Evolutionary conservation across 1,140 invertebrate species (phyloP), one percentile per base, ranked within the genome.

Genomic region (Oryctes rhinoceros): DNA sequence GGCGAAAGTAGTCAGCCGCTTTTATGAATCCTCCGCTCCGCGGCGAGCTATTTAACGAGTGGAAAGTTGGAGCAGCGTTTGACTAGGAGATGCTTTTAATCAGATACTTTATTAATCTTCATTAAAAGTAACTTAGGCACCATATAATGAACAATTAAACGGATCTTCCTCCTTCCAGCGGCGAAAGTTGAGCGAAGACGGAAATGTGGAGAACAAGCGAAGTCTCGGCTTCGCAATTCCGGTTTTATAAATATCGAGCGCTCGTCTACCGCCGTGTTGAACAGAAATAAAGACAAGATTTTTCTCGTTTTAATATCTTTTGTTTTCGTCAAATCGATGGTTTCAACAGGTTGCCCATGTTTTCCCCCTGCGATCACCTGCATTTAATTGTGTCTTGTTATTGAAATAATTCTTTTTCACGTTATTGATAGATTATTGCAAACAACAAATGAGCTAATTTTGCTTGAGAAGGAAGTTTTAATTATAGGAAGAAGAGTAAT

Each of bases 51-150:
- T 71, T 62, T 71, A 71, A 71, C 65, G 20, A 71, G 65, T 71
- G 65, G 65, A 71, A 71, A 71, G 65, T 71, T 71, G 65, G 65
- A 71, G 65, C 11, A 71, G 65, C 65, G 65, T 71, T 71, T 24
- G 65, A 71, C 75, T 80, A 75, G 47, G 49, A 82, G 81, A 82
- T 82, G 80, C 80, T 81, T 81, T 81, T 84, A 84, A 84, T 84
- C 80, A 82, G 80, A 82, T 82, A 83, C 74, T 80, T 80, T 81
- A 84, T 84, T 84, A 84, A 84, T 84, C 83, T 84, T 82, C 83
- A 84, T 84, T 84, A 84, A 84, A 84, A 83, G 80, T 81, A 81
- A 83, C 79, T 84, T 84, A 81, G 82, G 81, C 82, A 84, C 79
- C 82, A 84, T 81, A 82, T 82, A 84, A 82, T 82, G 81, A 82